Conservation (phyloP, 2,113 vertebrate genomes). For the Diadophis punctatus region DNA sequence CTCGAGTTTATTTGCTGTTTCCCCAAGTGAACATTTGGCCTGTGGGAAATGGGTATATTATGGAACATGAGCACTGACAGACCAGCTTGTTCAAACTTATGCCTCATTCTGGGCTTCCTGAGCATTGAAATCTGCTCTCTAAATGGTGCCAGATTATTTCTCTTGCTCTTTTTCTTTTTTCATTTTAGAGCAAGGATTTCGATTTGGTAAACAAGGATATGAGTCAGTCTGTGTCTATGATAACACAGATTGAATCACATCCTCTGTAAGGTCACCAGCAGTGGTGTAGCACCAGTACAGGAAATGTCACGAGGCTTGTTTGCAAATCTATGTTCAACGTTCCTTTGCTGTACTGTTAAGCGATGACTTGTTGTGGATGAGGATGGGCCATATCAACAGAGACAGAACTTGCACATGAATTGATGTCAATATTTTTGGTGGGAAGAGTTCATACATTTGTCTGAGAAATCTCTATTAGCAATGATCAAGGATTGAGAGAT, state of each 20-base stretch:
- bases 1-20: conserved; percentile 25
- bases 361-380: not conserved
- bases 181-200: conserved; percentile 26
- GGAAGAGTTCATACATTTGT: not conserved
- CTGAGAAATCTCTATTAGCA: not conserved
- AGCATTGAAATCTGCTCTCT: conserved; percentile 36
- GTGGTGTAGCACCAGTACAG: not conserved
- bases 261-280: conserved; percentile 11
- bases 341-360: not conserved
- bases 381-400: conserved; percentile 1
- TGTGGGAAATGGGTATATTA: conserved; percentile 13
- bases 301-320: not conserved
- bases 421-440: not conserved
- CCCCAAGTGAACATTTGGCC: conserved; percentile 19
- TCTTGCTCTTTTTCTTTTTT: not conserved
- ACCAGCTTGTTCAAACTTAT: conserved; percentile 24
- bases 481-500: not conserved
- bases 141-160: conserved; percentile 28
- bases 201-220: conserved; percentile 31
- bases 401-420: not conserved
- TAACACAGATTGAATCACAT: conserved; percentile 15
- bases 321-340: not conserved
- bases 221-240: conserved; percentile 35
- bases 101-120: conserved; percentile 15
- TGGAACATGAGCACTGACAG: conserved; percentile 25